phyloP scores from a whole-genome alignment of 2,113 vertebrate species.

The Tringa solitaria region DNA sequence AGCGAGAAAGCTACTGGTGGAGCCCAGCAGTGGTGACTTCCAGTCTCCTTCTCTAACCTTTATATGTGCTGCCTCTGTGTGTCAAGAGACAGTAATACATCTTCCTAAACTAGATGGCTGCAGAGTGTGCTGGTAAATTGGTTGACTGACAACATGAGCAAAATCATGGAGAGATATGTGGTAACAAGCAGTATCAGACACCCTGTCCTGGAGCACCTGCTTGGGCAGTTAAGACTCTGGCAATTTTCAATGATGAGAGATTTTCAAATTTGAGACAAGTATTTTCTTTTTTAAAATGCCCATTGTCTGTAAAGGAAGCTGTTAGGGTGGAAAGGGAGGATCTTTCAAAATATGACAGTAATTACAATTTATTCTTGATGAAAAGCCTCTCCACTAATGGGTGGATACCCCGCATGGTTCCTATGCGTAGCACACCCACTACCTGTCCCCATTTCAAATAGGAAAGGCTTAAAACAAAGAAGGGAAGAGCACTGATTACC shows the following conservation, averaged over 20 bases:
- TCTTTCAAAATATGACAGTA: constrained; percentile 21
- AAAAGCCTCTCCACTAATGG: constrained; percentile 6
- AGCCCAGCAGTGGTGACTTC: constrained; percentile 10
- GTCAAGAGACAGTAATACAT: constrained; percentile 49
- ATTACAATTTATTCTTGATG: neutral
- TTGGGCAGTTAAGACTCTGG: neutral
- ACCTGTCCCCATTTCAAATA: neutral
- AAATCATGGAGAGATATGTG: neutral
- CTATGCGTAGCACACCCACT: constrained; percentile 7
- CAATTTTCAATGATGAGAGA: neutral
- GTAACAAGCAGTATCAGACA: neutral
- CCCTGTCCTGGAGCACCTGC: neutral
- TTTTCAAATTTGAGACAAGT: neutral
- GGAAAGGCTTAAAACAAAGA: constrained; percentile 61
- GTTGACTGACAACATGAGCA: neutral
- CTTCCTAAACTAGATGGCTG: constrained; percentile 15
- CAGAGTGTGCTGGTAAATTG: neutral
- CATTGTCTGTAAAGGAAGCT: constrained; percentile 11
- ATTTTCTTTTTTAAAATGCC: neutral
- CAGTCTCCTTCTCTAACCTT: constrained; percentile 27
- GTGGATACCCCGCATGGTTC: constrained; percentile 1
- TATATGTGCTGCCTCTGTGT: constrained; percentile 55
- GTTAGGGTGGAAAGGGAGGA: neutral
- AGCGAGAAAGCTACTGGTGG: neutral
- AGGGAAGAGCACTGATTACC: constrained; percentile 47